Conservation (phyloP, 2,797 vertebrate species). For the Cetoscarus ocellatus region DNA sequence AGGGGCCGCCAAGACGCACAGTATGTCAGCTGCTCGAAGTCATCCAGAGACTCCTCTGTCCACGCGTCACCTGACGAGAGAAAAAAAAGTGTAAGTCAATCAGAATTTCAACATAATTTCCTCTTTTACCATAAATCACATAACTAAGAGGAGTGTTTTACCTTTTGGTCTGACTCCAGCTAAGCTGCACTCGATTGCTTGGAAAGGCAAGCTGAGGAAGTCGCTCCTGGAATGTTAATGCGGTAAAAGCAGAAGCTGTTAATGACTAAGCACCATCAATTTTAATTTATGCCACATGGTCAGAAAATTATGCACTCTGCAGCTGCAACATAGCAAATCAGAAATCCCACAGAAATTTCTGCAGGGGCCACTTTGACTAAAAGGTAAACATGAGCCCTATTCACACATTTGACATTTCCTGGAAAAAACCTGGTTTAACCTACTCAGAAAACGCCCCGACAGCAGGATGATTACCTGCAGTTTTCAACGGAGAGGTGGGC, state of each 20-base stretch:
- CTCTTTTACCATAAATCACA: neutral
- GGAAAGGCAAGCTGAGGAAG: constrained; percentile 95
- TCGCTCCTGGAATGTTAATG: constrained; percentile 88
- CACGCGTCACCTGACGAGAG: constrained; percentile 81
- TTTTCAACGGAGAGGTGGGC: no score
- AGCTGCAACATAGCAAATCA: neutral
- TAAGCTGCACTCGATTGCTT: constrained; percentile 94
- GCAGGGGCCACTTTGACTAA: no score
- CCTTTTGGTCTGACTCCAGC: constrained; percentile 86
- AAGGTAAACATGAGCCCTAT: no score
- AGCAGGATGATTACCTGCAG: no score
- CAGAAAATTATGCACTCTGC: neutral
- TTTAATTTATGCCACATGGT: neutral
- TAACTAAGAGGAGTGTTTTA: constrained; percentile 59
- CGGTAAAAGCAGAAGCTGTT: constrained; percentile 52
- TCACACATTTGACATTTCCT: no score
- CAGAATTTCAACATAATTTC: neutral
- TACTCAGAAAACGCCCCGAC: no score
- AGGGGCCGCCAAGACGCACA: constrained; percentile 90
- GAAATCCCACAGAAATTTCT: neutral
- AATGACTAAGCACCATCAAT: constrained; percentile 3
- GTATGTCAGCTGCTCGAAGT: constrained; percentile 88
- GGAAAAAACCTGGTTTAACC: no score
- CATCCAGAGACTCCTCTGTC: constrained; percentile 88
- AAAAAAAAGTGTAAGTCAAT: neutral